These are phyloP conservation scores for Acleris holmiana DNA, from an alignment of 2,888 invertebrate species.

Conservation along the genomic window DNA sequence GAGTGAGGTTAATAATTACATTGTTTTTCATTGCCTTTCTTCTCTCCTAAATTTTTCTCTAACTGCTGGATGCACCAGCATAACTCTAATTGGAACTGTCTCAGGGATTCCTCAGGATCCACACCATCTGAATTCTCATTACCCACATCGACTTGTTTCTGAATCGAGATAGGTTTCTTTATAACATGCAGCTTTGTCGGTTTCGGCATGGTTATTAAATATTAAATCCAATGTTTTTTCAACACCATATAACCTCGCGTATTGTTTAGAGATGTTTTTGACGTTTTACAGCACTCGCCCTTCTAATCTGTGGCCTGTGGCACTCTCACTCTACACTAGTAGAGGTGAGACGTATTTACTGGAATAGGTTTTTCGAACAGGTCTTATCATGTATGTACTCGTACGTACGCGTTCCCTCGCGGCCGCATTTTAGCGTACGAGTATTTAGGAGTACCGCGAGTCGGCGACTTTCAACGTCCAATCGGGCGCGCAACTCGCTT, in stretches of 20 bases:
- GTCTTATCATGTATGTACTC: too few species aligned
- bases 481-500: too few species aligned
- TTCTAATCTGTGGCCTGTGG: too few species aligned
- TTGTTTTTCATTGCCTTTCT: constrained; percentile 86
- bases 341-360: too few species aligned
- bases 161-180: constrained; percentile 69
- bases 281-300: too few species aligned
- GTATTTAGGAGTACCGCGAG: too few species aligned
- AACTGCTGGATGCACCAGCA: constrained; percentile 92
- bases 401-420: too few species aligned
- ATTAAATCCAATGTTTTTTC: constrained; percentile 3
- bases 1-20: too few species aligned
- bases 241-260: constrained; percentile 21
- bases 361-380: too few species aligned
- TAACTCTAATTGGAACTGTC: constrained; percentile 90
- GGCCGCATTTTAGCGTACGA: too few species aligned
- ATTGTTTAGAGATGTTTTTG: constrained; percentile 17
- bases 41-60: constrained; percentile 83
- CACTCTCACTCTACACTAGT: too few species aligned
- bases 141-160: constrained; percentile 67
- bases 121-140: constrained; percentile 55
- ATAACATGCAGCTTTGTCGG: constrained; percentile 73
- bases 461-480: too few species aligned
- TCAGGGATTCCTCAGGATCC: constrained; percentile 80
- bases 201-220: constrained; percentile 64